phyloP scores from a whole-genome alignment of 2,797 vertebrate genomes.

The Pempheris klunzingeri region DNA sequence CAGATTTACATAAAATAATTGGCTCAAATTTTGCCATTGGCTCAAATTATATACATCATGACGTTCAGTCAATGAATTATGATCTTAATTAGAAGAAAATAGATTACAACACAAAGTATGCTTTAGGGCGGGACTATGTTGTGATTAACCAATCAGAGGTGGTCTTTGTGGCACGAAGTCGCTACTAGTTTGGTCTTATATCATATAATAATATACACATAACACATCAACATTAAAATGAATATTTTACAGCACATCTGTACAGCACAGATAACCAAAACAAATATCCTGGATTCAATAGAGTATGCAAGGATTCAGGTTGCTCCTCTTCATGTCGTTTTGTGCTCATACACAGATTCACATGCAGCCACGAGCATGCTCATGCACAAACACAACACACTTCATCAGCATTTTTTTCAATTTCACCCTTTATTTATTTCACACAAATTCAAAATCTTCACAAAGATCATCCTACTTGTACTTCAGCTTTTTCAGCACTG shows the following conservation, averaged over 20 bases:
- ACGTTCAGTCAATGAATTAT: too few relatives aligned
- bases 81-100: too few relatives aligned
- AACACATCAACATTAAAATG: conserved; percentile 24
- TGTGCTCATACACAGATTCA: conserved; percentile 10
- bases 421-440: conserved; percentile 1
- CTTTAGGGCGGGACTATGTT: too few relatives aligned
- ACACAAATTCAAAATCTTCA: conserved; percentile 1
- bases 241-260: conserved; percentile 21
- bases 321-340: background rate
- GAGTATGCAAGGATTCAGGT: background rate
- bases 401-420: conserved; percentile 8
- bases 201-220: conserved; percentile 26
- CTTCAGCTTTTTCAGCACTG: conserved; percentile 15
- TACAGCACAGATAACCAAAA: conserved; percentile 13
- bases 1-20: too few relatives aligned
- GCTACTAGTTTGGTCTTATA: conserved; percentile 18
- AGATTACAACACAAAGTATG: too few relatives aligned
- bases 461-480: conserved; percentile 7
- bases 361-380: background rate
- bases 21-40: too few relatives aligned
- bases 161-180: too few relatives aligned
- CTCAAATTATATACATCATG: too few relatives aligned
- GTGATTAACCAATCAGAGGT: too few relatives aligned
- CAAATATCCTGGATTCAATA: background rate
- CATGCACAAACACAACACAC: background rate